Conservation (phyloP, 1,140 invertebrate species). For the Cryptotermes secundus region DNA sequence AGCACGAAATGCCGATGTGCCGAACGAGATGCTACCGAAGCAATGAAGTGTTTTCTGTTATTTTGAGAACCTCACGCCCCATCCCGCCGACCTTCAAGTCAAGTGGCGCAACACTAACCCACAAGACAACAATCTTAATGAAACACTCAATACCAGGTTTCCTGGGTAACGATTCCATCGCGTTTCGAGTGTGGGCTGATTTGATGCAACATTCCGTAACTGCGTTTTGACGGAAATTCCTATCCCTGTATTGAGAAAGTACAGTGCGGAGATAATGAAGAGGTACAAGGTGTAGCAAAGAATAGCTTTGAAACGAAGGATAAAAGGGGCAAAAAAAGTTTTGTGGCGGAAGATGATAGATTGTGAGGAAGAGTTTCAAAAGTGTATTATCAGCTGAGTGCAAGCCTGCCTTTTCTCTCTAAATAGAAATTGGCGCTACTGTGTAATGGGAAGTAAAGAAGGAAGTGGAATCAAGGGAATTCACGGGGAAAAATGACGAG, state of each 20-base stretch:
- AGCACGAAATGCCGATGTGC: no score
- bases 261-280: not conserved
- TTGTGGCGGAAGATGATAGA: not conserved
- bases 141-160: no score
- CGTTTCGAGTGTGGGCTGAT: not conserved
- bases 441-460: not conserved
- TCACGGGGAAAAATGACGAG: not conserved
- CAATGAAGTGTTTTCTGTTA: no score
- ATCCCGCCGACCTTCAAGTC: no score
- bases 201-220: not conserved
- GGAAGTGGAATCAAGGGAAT: not conserved
- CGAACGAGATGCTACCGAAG: no score
- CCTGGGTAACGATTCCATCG: not conserved
- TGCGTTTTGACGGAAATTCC: not conserved
- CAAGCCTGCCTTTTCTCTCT: not conserved
- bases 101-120: no score
- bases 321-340: not conserved
- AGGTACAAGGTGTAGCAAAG: not conserved
- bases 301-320: not conserved
- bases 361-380: not conserved
- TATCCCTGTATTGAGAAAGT: not conserved
- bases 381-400: conserved; percentile 15
- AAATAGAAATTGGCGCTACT: not conserved
- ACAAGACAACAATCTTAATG: no score
- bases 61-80: no score